Base-by-base conservation (phyloP, 2,113 vertebrate species). In the Alexandromys fortis region DNA sequence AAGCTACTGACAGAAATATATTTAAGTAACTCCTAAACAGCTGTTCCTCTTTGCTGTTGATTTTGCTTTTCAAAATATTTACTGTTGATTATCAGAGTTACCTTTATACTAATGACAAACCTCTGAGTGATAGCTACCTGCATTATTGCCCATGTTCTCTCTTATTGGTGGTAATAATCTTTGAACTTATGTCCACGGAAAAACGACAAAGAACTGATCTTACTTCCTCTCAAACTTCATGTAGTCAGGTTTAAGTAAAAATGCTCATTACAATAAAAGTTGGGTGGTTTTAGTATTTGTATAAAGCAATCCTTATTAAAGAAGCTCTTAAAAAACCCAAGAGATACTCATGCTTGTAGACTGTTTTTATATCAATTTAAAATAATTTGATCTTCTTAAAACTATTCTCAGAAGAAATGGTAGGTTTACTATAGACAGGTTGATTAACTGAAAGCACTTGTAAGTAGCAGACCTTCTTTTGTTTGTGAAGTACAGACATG, bases 381-480 rank as follows among this genome's bases (percentile, higher is more conserved):
- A 93, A 89, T 96, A 94, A 95, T 90, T 96, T 90, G 26, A 79
- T 88, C 86, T 94, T 96, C 47, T 94, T 95, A 89, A 83, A 82
- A 68, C 61, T 73, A 16, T 92, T 94, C 81, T 92, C 61, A 78
- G 76, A 78, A 79, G n/a, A 86, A 90, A 88, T 77, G 13, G 24
- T 86, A 92, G 79, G 38, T 33, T 30, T 72, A 42, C 22, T 96
- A 19, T 38, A 77, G 78, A 67, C 45, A 86, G 63, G 52, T 86
- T 95, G 67, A 89, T 91, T 93, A 91, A 79, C 13, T 91, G n/a
- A 85, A 90, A 94, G 38, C 35, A 33, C 33, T 73, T 86, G 28
- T 47, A 96, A 88, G n/a, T 72, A 73, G 42, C 26, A 90, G 22
- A 55, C 21, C 42, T 78, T n/a, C 61, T 55, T 77, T 77, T 86